Conservation (phyloP, 1,140 invertebrate genomes). For the Macrocentrus cingulum region DNA sequence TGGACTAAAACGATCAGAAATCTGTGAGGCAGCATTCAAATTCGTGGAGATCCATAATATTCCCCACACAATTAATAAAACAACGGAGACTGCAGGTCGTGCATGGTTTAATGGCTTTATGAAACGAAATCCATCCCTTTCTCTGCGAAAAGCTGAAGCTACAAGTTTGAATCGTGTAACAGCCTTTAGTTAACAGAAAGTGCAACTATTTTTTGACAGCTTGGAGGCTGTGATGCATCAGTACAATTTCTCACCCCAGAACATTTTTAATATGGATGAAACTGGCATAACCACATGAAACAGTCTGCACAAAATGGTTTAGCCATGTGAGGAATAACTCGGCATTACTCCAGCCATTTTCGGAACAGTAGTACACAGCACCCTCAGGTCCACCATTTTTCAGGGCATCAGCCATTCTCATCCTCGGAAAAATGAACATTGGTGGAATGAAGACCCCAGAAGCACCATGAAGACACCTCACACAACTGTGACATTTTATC, state of each 20-base stretch:
- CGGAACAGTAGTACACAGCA: constrained; percentile 33
- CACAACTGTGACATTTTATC: constrained; percentile 33
- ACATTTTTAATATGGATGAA: constrained; percentile 58
- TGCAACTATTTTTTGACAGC: constrained; percentile 32
- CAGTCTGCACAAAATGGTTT: constrained; percentile 40
- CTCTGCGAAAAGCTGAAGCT: constrained; percentile 39
- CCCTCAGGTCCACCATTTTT: constrained; percentile 20
- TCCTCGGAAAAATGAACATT: constrained; percentile 39
- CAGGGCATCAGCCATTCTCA: constrained; percentile 22
- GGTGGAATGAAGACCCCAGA: constrained; percentile 41
- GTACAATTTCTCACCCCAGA: constrained; percentile 22
- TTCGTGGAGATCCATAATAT: constrained; percentile 36
- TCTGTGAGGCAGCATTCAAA: constrained; percentile 34
- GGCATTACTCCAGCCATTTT: constrained; percentile 43
- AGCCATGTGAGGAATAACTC: constrained; percentile 45
- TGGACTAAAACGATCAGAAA: constrained; percentile 32
- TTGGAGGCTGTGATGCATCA: constrained; percentile 22
- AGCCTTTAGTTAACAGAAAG: constrained; percentile 38
- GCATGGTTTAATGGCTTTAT: constrained; percentile 33
- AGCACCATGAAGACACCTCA: constrained; percentile 38
- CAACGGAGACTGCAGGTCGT: not conserved
- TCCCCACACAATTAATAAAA: constrained; percentile 27
- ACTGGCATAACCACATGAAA: constrained; percentile 55
- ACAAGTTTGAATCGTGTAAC: constrained; percentile 41
- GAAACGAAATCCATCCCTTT: constrained; percentile 39